Evolutionary conservation across 2,888 invertebrate genomes (phyloP).

Genomic region (Siphlonurus alternatus): DNA sequence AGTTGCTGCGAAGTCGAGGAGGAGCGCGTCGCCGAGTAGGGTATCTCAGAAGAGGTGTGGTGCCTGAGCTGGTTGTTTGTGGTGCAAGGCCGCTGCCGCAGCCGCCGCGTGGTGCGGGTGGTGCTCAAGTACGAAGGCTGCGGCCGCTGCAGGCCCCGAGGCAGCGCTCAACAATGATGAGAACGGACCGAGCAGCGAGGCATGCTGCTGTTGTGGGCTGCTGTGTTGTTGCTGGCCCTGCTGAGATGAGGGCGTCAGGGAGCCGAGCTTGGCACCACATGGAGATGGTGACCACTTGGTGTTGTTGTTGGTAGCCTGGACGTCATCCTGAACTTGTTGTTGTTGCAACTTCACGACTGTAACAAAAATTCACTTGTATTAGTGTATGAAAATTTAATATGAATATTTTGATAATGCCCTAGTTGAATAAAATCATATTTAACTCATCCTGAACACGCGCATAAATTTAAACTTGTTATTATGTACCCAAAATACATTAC

Average conservation of each 20-base stretch:
- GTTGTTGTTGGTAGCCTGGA: slow-evolving; percentile 1
- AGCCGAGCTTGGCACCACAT: background rate
- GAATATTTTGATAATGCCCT: too few species aligned
- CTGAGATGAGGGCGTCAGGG: background rate
- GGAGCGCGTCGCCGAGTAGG: background rate
- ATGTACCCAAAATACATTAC: too few species aligned
- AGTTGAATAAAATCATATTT: too few species aligned
- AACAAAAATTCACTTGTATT: background rate
- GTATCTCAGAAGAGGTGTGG: slow-evolving; percentile 1
- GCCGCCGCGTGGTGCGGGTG: slow-evolving; percentile 3
- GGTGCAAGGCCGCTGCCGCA: background rate
- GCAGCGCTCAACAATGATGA: background rate
- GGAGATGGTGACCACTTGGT: background rate
- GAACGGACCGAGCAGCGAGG: background rate
- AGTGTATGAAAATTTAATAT: too few species aligned
- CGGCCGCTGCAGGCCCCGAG: background rate
- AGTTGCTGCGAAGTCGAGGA: background rate
- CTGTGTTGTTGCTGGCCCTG: too few species aligned
- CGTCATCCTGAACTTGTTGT: background rate
- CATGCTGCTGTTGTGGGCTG: background rate
- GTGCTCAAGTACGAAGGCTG: background rate
- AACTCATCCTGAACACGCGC: too few species aligned
- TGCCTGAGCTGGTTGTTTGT: slow-evolving; percentile 1
- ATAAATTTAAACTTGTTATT: too few species aligned
- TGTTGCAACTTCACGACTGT: too few species aligned